phyloP scores from a whole-genome alignment of 92 coral and sea anemone species.

The Epizoanthus ramosus region DNA sequence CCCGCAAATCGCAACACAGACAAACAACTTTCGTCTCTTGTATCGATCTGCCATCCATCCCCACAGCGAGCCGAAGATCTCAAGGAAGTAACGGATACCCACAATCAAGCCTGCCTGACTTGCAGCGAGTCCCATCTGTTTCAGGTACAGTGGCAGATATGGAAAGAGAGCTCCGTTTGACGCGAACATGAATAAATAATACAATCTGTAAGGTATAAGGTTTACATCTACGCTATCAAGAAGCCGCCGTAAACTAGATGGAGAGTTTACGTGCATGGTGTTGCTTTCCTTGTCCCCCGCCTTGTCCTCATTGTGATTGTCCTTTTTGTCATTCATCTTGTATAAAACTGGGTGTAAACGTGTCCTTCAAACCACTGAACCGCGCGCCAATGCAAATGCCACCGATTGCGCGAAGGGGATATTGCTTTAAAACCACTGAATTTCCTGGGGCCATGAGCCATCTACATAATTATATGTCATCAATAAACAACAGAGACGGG shows the following conservation, averaged over 20 bases:
- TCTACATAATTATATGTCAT: too few species aligned
- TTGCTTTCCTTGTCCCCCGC: background rate
- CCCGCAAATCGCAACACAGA: constrained; percentile 47
- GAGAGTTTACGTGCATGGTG: background rate
- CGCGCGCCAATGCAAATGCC: too few species aligned
- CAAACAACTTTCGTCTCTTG: constrained; percentile 49
- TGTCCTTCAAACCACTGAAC: too few species aligned
- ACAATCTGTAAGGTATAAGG: constrained; percentile 46
- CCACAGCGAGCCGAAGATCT: constrained; percentile 57
- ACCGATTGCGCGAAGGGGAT: too few species aligned
- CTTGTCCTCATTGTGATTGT: background rate
- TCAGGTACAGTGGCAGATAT: constrained; percentile 55
- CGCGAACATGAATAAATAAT: constrained; percentile 54
- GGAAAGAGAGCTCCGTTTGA: constrained; percentile 50
- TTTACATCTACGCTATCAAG: constrained; percentile 35
- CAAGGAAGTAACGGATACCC: constrained; percentile 49
- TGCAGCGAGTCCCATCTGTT: constrained; percentile 56
- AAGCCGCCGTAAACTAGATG: background rate
- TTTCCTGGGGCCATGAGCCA: too few species aligned
- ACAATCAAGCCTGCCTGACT: constrained; percentile 45
- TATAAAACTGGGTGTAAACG: too few species aligned
- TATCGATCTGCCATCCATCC: constrained; percentile 51
- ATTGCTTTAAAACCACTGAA: too few species aligned
- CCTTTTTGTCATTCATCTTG: too few species aligned
- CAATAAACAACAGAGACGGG: too few species aligned